These are phyloP conservation scores for Danio tinwini DNA, from an alignment of 2,797 vertebrate species.

Conservation along the genomic window DNA sequence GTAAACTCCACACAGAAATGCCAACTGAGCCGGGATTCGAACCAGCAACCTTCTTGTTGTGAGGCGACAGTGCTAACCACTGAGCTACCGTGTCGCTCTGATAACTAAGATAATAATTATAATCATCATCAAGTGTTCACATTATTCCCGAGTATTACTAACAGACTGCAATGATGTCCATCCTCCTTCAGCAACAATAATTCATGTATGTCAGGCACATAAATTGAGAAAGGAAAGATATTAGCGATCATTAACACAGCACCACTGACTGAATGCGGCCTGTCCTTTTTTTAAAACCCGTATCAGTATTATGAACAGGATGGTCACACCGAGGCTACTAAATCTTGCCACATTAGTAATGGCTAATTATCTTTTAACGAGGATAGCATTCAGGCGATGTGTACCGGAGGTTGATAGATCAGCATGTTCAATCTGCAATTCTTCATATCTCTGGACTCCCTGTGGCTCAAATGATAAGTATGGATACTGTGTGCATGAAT, in stretches of 20 bases:
- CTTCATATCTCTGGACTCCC: slow-evolving; percentile 23
- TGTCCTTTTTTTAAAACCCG: slow-evolving; percentile 62
- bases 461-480: neutral
- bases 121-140: neutral
- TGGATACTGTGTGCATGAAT: slow-evolving; percentile 31
- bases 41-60: no score
- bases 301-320: slow-evolving; percentile 69
- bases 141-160: neutral
- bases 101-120: neutral
- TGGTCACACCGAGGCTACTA: slow-evolving; percentile 58
- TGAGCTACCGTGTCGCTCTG: no score
- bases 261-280: slow-evolving; percentile 56
- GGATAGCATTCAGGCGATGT: slow-evolving; percentile 61
- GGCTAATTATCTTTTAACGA: slow-evolving; percentile 75
- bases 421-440: slow-evolving; percentile 29
- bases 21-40: no score
- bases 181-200: neutral
- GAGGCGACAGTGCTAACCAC: no score
- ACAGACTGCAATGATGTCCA: neutral
- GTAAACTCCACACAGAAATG: no score
- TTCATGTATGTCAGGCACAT: slow-evolving; percentile 45
- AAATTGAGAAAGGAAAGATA: slow-evolving; percentile 48
- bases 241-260: slow-evolving; percentile 58
- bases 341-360: slow-evolving; percentile 76
- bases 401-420: slow-evolving; percentile 58